phyloP scores from a whole-genome alignment of 2,113 vertebrate genomes.

The Psilopsiagon aymara region DNA sequence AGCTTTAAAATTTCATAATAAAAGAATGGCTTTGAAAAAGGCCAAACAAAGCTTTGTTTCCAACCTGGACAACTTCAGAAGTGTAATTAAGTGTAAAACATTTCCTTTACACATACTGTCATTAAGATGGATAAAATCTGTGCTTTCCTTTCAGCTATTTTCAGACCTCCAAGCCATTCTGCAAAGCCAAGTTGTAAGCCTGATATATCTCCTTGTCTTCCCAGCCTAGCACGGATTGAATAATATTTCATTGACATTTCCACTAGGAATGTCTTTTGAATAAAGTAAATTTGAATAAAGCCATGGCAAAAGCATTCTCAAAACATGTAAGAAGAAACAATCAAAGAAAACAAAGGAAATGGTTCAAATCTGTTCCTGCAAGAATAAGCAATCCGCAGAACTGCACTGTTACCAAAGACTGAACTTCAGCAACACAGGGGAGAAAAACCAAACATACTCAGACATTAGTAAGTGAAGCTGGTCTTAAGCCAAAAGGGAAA shows the following conservation, averaged over 20 bases:
- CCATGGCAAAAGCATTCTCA: not conserved
- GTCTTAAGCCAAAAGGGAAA: not conserved
- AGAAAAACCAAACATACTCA: not conserved
- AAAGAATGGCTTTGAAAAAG: not conserved
- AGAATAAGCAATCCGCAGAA: not conserved
- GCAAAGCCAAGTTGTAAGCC: not conserved
- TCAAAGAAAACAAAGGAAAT: not conserved
- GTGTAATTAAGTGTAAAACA: not conserved
- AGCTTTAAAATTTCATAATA: not conserved
- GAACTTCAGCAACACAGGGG: not conserved
- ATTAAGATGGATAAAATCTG: not conserved
- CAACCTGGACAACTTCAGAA: not conserved
- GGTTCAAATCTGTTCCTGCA: not conserved
- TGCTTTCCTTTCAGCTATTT: not conserved
- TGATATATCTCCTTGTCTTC: not conserved
- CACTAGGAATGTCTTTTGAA: not conserved
- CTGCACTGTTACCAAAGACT: not conserved
- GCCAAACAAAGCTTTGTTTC: not conserved
- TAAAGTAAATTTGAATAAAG: not conserved
- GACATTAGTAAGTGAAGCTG: not conserved
- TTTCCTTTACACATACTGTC: not conserved
- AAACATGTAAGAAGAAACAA: not conserved
- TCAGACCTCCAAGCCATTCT: not conserved
- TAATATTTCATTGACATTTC: not conserved
- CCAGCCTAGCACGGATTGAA: not conserved